Evolutionary conservation across 64 coral and sea anemone genomes (phyloP).

Genomic region (Pocillopora verrucosa): DNA sequence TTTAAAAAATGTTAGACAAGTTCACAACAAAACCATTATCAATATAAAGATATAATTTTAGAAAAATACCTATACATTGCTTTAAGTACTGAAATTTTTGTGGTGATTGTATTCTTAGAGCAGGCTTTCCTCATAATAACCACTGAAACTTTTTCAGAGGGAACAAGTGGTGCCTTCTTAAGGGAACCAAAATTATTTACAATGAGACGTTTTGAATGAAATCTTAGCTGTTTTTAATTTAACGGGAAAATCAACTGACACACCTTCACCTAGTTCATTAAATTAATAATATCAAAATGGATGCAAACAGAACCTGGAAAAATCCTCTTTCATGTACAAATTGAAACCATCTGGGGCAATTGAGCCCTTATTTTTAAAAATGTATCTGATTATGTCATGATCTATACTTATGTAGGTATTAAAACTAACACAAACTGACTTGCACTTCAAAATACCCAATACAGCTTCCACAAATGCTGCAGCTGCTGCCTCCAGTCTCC

Average conservation of each 20-base stretch:
- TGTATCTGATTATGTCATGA: conserved; percentile 14
- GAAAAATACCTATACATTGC: neutral
- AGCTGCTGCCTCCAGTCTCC: too few relatives aligned
- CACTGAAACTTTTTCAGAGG: neutral
- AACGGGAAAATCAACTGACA: neutral
- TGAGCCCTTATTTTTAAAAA: conserved; percentile 40
- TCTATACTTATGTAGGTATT: neutral
- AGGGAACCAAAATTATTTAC: neutral
- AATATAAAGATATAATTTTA: neutral
- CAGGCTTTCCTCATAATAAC: neutral
- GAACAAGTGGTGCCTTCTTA: neutral
- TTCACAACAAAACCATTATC: too few relatives aligned
- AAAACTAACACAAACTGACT: neutral
- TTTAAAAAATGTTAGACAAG: too few relatives aligned
- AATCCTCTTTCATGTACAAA: too few relatives aligned
- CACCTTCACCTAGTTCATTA: conserved; percentile 54
- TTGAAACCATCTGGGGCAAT: conserved; percentile 25
- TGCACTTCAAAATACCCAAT: too few relatives aligned
- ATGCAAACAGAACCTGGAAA: conserved; percentile 32
- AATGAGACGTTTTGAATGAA: neutral
- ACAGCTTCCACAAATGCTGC: too few relatives aligned
- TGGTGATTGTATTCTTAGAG: too few relatives aligned
- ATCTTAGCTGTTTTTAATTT: conserved; percentile 1
- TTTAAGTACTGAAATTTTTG: too few relatives aligned
- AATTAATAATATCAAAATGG: conserved; percentile 41